phyloP scores from a whole-genome alignment of 2,888 invertebrate genomes.

The Aspidapion aeneum region DNA sequence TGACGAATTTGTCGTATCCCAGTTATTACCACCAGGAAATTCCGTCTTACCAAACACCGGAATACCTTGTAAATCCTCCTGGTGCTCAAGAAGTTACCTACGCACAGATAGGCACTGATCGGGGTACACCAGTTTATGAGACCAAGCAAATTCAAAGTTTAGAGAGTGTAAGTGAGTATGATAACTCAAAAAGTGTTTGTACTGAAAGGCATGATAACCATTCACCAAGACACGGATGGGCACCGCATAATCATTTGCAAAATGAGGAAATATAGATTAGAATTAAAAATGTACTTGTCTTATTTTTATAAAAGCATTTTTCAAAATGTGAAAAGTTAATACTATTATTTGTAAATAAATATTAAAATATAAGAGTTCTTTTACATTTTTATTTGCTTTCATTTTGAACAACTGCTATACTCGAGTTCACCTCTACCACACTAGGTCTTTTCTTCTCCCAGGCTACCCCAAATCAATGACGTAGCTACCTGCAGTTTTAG shows the following conservation, averaged over 20 bases:
- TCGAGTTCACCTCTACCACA: conserved; percentile 47
- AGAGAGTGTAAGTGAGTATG: conserved; percentile 16
- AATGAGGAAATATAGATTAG: conserved; percentile 20
- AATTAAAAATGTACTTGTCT: too few relatives aligned
- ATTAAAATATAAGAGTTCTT: too few relatives aligned
- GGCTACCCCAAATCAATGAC: conserved; percentile 45
- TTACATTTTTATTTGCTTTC: too few relatives aligned
- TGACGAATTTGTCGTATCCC: conserved; percentile 44
- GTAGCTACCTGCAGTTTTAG: conserved; percentile 44
- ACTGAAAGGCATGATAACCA: conserved; percentile 24
- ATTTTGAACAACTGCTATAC: too few relatives aligned
- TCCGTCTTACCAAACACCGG: conserved; percentile 43
- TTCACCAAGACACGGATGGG: conserved; percentile 41
- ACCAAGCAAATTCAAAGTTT: conserved; percentile 17
- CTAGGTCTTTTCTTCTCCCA: conserved; percentile 42
- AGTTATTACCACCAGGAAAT: conserved; percentile 44
- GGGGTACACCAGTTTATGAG: conserved; percentile 20
- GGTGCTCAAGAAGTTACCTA: conserved; percentile 35
- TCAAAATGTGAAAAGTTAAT: too few relatives aligned
- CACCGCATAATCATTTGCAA: conserved; percentile 35
- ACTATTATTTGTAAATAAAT: too few relatives aligned
- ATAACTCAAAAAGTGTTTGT: conserved; percentile 14
- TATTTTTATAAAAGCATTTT: too few relatives aligned
- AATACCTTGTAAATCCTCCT: conserved; percentile 39
- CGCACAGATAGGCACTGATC: conserved; percentile 27